Evolutionary conservation across 2,888 invertebrate species (phyloP), one percentile per base, ranked within the genome.

Genomic region (Alloplasta piceator): DNA sequence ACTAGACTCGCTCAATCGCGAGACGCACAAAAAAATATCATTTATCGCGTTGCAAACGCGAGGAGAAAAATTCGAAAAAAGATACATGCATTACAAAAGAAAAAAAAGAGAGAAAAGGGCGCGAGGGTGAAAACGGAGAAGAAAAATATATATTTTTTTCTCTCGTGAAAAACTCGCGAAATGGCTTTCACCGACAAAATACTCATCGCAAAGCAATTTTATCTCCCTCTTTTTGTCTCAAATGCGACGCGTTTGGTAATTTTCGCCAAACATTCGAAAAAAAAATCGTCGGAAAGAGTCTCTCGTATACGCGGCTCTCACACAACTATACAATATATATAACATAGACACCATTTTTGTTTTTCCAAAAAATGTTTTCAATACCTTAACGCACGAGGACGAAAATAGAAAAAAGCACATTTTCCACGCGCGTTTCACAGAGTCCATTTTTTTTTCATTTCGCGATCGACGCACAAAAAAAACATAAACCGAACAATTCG

Each of bases 1-100:
- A 85, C 85, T 85, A 85, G 85, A 85, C 81, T 78, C 85, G 82
- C 68, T 75, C 60, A 60, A 67, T 14, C 60, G 67, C 74, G 74
- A 67, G 74, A 66, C 56, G 6, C 6, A 39, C 38, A 58, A 73
- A 58, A 66, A 67, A n/a, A 55, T 36, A 58, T 46, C 10, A 46
- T 46, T 56, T 43, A 48, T 64, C 64, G 38, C 50, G 58, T 26
- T 46, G 26, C 43, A 64, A 74, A 75, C 60, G 63, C 48, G 66
- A 73, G 66, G n/a, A 55, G 64, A 78, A 38, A 41, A 26, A 36
- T 58, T 41, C 4, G 67, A 80, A 46, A 61, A 72, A 43, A 41
- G 46, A 52, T 41, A 12, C 3, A 50, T 9, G 41, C 46, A 71
- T 63, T 73, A 71, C 43, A 84, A 46, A 61, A 56, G 56, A 55